Percentiles rank a stretch among this genome's conserved stretches.
These are phyloP conservation scores for Zaprionus africanus DNA, from an alignment of 1,140 invertebrate genomes.

Conservation along the genomic window DNA sequence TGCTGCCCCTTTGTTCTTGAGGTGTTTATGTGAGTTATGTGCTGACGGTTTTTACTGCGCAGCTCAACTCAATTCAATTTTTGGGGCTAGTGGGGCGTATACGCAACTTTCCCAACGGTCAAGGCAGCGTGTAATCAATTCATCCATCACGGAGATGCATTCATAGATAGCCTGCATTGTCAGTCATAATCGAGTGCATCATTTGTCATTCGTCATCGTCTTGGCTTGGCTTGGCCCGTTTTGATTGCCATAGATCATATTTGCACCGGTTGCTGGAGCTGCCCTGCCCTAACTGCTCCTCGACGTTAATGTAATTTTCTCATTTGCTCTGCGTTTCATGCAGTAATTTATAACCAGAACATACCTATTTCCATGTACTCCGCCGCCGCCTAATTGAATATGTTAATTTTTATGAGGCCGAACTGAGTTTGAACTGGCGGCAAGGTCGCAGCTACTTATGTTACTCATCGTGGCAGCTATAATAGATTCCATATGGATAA, in stretches of 20 bases:
- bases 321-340: slow-evolving; percentile 59
- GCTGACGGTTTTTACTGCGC: slow-evolving; percentile 33
- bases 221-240: slow-evolving; percentile 50
- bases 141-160: slow-evolving; percentile 45
- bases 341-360: slow-evolving; percentile 54
- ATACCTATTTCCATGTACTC: slow-evolving; percentile 61
- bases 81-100: slow-evolving; percentile 50
- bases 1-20: slow-evolving; percentile 53
- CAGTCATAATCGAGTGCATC: slow-evolving; percentile 34
- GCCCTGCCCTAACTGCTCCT: slow-evolving; percentile 37
- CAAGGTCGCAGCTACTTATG: slow-evolving; percentile 25
- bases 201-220: slow-evolving; percentile 61
- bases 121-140: slow-evolving; percentile 38
- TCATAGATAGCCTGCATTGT: slow-evolving; percentile 31
- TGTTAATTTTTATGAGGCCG: slow-evolving; percentile 38
- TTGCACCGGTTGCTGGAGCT: slow-evolving; percentile 9
- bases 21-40: slow-evolving; percentile 78
- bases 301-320: slow-evolving; percentile 46
- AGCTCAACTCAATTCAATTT: slow-evolving; percentile 28
- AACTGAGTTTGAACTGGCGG: not conserved
- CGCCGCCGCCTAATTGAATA: slow-evolving; percentile 42
- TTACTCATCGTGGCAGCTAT: not conserved
- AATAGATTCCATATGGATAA: not conserved
- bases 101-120: slow-evolving; percentile 44
- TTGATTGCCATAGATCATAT: slow-evolving; percentile 55